A percentile compares a stretch with the other conserved stretches of the same genome.
These are phyloP conservation scores for Micromussa lordhowensis DNA, from an alignment of 92 coral and sea anemone species.

Conservation along the genomic window DNA sequence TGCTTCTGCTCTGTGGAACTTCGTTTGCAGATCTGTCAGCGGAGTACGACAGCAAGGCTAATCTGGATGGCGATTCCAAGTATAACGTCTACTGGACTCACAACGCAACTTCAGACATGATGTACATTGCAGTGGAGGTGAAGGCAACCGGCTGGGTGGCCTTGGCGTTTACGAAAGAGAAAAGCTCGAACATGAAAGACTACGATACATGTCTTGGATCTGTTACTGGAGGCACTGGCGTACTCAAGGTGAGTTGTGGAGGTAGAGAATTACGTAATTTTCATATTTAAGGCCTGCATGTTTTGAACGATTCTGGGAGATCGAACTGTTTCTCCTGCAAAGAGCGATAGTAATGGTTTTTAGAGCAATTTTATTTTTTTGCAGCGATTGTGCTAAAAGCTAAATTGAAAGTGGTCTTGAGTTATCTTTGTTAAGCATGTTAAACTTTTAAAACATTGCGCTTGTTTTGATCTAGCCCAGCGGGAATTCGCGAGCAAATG, in stretches of 20 bases:
- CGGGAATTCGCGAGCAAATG: no score
- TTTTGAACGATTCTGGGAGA: background rate
- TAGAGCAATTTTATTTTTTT: no score
- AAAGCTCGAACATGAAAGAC: background rate
- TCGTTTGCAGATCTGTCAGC: conserved; percentile 29
- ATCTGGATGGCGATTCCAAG: background rate
- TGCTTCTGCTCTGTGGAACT: background rate
- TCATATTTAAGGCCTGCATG: background rate
- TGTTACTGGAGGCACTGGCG: background rate
- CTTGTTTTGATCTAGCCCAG: no score
- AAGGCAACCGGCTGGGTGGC: conserved; percentile 23
- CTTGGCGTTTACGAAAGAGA: background rate
- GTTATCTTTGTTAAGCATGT: no score
- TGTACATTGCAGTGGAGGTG: conserved; percentile 12
- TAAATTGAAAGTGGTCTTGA: no score
- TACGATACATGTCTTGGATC: conserved; percentile 14
- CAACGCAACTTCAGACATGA: conserved; percentile 12
- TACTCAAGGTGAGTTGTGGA: background rate
- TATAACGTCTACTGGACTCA: conserved; percentile 22
- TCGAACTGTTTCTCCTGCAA: background rate
- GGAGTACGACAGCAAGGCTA: background rate
- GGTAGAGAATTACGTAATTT: background rate
- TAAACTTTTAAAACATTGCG: no score
- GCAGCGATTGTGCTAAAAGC: no score
- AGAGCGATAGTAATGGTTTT: background rate